Evolutionary conservation across 2,113 vertebrate genomes (phyloP).

Genomic region (Colossoma macropomum): DNA sequence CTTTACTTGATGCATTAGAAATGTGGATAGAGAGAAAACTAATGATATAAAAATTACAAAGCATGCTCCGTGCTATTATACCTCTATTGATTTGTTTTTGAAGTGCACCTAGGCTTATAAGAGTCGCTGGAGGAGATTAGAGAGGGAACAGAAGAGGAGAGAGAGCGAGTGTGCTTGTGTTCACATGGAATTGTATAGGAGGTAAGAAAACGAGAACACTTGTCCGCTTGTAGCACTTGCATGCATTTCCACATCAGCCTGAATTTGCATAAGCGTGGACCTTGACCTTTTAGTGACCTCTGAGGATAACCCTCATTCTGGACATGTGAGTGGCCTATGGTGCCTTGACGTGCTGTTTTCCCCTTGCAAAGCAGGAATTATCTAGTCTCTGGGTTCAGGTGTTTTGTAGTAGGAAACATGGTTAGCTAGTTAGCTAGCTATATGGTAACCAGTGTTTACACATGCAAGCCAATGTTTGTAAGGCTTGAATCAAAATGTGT

Average conservation of each 20-base stretch:
- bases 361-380: too few relatives aligned
- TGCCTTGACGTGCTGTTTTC: too few relatives aligned
- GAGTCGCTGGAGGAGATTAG: conserved; percentile 75
- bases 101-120: conserved; percentile 91
- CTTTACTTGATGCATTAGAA: conserved; percentile 86
- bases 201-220: conserved; percentile 2
- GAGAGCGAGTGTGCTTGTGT: conserved; percentile 32
- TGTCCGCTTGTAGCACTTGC: too few relatives aligned
- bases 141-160: conserved; percentile 62
- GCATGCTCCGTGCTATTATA: conserved; percentile 95
- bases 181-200: conserved; percentile 31
- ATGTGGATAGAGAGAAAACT: conserved; percentile 84
- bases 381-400: too few relatives aligned
- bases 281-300: conserved; percentile 28
- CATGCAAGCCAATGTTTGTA: too few relatives aligned
- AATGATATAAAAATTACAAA: conserved; percentile 99
- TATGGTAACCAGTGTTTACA: too few relatives aligned
- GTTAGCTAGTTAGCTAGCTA: too few relatives aligned
- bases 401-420: too few relatives aligned
- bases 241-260: neutral
- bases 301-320: neutral
- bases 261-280: conserved; percentile 15
- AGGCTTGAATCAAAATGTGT: too few relatives aligned
- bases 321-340: neutral
- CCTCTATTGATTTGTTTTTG: conserved; percentile 97